phyloP scores from a whole-genome alignment of 1,140 invertebrate genomes.

The Propsilocerus akamusi region DNA sequence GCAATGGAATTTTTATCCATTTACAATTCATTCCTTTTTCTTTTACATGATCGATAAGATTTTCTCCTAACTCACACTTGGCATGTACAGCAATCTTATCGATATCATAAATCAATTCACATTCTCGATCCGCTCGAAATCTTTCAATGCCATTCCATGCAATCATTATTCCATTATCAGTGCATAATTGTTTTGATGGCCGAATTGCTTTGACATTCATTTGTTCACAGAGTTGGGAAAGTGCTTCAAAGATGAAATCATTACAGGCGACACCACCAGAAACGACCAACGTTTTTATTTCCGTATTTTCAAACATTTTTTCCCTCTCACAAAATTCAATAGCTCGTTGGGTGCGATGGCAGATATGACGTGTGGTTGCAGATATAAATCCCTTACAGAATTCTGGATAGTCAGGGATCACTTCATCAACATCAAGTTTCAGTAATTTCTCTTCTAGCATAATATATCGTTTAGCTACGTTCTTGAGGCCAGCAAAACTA shows the following conservation, averaged over 20 bases:
- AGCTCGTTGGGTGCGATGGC: conserved; percentile 61
- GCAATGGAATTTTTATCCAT: conserved; percentile 29
- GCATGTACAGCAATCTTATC: conserved; percentile 28
- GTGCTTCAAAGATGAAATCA: conserved; percentile 48
- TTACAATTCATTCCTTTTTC: conserved; percentile 35
- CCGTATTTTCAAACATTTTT: conserved; percentile 32
- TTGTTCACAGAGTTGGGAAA: conserved; percentile 46
- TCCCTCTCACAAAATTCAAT: conserved; percentile 50
- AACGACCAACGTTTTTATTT: conserved; percentile 46
- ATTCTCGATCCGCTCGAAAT: conserved; percentile 23
- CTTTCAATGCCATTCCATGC: conserved; percentile 94
- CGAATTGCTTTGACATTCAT: conserved; percentile 44
- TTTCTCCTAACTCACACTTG: conserved; percentile 32
- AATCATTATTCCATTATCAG: conserved; percentile 98
- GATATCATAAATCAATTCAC: conserved; percentile 27
- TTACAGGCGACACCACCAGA: conserved; percentile 96
- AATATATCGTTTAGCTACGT: conserved; percentile 30
- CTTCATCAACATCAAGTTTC: conserved; percentile 30
- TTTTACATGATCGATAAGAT: conserved; percentile 31
- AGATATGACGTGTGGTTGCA: conserved; percentile 56
- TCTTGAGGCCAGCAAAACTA: conserved; percentile 62
- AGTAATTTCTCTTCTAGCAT: conserved; percentile 36
- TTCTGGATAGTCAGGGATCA: conserved; percentile 65
- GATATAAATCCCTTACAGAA: conserved; percentile 73
- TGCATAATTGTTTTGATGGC: conserved; percentile 76